These are phyloP conservation scores for Perizoma affinitatum DNA, from an alignment of 2,888 invertebrate genomes.

Conservation along the genomic window DNA sequence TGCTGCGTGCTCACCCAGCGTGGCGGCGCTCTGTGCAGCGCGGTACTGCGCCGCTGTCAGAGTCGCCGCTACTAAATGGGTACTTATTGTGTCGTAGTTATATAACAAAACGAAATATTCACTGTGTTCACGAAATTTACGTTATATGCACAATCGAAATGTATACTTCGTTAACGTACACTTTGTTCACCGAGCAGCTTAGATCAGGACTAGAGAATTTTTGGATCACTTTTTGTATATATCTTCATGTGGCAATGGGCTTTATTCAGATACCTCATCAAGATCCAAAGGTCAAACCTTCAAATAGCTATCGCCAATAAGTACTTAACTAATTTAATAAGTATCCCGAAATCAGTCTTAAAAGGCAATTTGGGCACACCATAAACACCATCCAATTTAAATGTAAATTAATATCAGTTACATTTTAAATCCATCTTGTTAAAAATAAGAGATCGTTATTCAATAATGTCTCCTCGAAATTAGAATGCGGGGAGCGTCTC, in stretches of 20 bases:
- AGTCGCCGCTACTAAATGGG: conserved; percentile 63
- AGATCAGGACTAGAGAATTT: too few relatives aligned
- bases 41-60: conserved; percentile 62
- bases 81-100: conserved; percentile 53
- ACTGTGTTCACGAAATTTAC: background rate
- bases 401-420: conserved; percentile 25
- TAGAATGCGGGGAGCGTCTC: conserved; percentile 60
- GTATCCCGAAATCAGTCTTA: background rate
- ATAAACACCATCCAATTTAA: conserved; percentile 20
- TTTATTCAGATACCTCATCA: too few relatives aligned
- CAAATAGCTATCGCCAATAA: background rate
- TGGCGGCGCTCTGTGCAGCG: conserved; percentile 69
- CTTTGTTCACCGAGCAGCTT: too few relatives aligned
- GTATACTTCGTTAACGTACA: too few relatives aligned
- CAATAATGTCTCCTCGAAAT: conserved; percentile 51
- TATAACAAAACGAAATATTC: background rate
- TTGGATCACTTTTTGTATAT: too few relatives aligned
- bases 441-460: conserved; percentile 43
- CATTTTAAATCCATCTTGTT: conserved; percentile 24
- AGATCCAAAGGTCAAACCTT: background rate
- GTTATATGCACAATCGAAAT: background rate
- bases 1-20: conserved; percentile 83
- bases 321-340: background rate
- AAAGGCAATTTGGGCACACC: conserved; percentile 35
- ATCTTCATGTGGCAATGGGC: too few relatives aligned